Percentiles rank a stretch among this genome's conserved stretches.
phyloP scores from a whole-genome alignment of 1,140 invertebrate species.

The Panagrolaimus sp. region DNA sequence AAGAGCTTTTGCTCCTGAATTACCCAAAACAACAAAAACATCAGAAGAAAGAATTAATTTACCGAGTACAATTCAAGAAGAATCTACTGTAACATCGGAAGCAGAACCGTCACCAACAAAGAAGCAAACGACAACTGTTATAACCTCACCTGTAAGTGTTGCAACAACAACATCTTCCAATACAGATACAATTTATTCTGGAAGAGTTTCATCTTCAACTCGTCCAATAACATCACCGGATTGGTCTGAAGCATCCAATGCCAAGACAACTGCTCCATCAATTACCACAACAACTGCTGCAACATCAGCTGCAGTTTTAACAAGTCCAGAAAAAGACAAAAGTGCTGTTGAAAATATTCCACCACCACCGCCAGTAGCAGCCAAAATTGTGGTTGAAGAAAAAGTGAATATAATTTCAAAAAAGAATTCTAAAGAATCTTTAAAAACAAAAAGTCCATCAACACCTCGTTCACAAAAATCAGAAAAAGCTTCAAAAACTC shows the following conservation, averaged over 20 bases:
- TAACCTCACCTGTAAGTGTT: background rate
- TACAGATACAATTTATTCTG: slow-evolving; percentile 9
- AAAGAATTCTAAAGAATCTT: slow-evolving; percentile 12
- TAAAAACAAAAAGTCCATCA: background rate
- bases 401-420: background rate
- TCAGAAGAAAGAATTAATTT: background rate
- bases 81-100: background rate
- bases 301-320: background rate
- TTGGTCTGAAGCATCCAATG: slow-evolving; percentile 9
- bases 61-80: background rate
- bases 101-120: too few species aligned
- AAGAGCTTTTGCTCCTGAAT: background rate
- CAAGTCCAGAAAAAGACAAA: background rate
- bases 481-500: background rate
- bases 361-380: background rate
- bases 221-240: slow-evolving; percentile 6
- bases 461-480: too few species aligned
- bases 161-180: slow-evolving; percentile 6
- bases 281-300: background rate
- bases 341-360: background rate
- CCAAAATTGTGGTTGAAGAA: slow-evolving; percentile 8
- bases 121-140: background rate
- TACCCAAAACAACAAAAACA: background rate
- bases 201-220: background rate
- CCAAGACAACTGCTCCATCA: background rate